Evolutionary conservation across 2,888 invertebrate species (phyloP).

Genomic region (Tiliacea aurago): DNA sequence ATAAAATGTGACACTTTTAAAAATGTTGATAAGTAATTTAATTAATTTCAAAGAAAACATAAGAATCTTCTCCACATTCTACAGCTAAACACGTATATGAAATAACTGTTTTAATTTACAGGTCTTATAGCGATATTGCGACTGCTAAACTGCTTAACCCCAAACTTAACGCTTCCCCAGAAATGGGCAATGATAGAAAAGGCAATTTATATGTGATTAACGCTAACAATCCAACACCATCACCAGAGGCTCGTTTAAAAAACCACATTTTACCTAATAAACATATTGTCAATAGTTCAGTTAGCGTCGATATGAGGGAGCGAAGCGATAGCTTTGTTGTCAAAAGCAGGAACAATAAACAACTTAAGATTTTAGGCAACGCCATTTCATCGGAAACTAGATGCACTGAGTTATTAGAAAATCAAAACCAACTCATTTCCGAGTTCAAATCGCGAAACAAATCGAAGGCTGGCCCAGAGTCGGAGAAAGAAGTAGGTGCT

Average conservation of each 20-base stretch:
- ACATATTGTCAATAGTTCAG: constrained; percentile 36
- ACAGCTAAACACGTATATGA: constrained; percentile 18
- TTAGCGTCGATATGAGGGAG: constrained; percentile 46
- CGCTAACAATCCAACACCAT: constrained; percentile 59
- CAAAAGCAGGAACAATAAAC: constrained; percentile 47
- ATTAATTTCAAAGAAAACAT: neutral
- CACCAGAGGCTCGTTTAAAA: constrained; percentile 55
- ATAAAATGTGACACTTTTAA: constrained; percentile 14
- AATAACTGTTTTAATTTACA: constrained; percentile 70
- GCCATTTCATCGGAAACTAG: constrained; percentile 39
- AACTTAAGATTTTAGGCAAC: constrained; percentile 49
- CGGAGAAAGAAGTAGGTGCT: constrained; percentile 38
- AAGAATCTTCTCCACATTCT: neutral
- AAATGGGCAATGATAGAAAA: constrained; percentile 53
- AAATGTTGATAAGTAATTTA: constrained; percentile 24
- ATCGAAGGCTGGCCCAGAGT: constrained; percentile 47
- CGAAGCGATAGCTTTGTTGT: constrained; percentile 65
- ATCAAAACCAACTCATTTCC: constrained; percentile 49
- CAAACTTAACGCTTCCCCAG: constrained; percentile 66
- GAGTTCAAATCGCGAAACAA: constrained; percentile 55
- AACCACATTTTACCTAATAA: constrained; percentile 24
- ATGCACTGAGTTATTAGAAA: constrained; percentile 32
- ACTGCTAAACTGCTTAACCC: constrained; percentile 63
- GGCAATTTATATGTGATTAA: constrained; percentile 67
- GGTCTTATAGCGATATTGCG: constrained; percentile 60